A percentile compares a stretch with the other conserved stretches of the same genome.
phyloP scores from a whole-genome alignment of 2,797 vertebrate species.

The Peromyscus attwateri region DNA sequence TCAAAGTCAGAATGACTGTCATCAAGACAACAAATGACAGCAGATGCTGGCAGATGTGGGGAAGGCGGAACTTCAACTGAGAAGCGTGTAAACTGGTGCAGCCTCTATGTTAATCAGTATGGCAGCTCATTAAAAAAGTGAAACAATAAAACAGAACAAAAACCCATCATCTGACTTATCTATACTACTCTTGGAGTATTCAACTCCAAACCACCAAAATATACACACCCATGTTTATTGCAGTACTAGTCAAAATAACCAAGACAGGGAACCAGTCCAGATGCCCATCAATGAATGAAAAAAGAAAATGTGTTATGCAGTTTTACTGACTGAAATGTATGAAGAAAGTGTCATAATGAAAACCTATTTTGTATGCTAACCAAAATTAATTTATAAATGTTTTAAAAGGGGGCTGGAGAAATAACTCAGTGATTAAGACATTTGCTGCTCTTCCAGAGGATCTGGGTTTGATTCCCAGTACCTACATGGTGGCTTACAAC shows the following conservation, averaged over 20 bases:
- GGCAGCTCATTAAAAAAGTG: neutral
- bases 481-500: neutral
- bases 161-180: neutral
- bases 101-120: neutral
- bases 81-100: neutral
- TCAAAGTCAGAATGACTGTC: neutral
- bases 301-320: neutral
- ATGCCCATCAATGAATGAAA: neutral
- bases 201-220: neutral
- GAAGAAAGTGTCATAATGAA: neutral
- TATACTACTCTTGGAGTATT: neutral
- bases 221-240: neutral
- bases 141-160: neutral
- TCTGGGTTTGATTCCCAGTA: neutral
- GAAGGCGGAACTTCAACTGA: too few relatives aligned
- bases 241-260: neutral
- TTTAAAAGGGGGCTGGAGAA: neutral
- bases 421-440: neutral
- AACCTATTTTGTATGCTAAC: neutral
- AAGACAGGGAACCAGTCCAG: neutral
- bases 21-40: neutral
- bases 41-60: neutral
- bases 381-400: neutral
- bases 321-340: neutral
- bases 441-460: neutral